Evolutionary conservation across 2,888 invertebrate genomes (phyloP).

Genomic region (Cephus nigrinus): DNA sequence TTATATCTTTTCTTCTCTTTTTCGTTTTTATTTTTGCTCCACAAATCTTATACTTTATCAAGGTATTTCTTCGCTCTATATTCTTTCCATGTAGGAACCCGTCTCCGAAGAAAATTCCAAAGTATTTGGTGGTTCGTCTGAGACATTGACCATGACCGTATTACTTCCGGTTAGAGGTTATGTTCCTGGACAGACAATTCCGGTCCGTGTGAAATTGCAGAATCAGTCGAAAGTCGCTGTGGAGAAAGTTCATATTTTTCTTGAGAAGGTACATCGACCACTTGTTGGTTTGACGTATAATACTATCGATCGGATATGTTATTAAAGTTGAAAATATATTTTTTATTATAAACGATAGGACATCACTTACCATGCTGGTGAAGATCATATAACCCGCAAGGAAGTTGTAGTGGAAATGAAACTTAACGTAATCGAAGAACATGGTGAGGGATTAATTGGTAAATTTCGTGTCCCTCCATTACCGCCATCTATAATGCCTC

Average conservation of each 20-base stretch:
- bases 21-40: neutral
- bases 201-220: constrained; percentile 15
- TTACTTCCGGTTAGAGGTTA: constrained; percentile 17
- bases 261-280: constrained; percentile 10
- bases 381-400: constrained; percentile 12
- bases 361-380: constrained; percentile 3
- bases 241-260: constrained; percentile 16
- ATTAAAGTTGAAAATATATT: neutral
- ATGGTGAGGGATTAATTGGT: constrained; percentile 12
- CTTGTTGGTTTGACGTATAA: neutral
- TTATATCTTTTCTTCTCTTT: neutral
- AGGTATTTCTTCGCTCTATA: neutral
- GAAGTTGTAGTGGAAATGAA: constrained; percentile 18
- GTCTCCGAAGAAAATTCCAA: constrained; percentile 15
- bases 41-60: neutral
- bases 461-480: constrained; percentile 11
- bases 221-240: constrained; percentile 18
- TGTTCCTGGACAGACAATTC: constrained; percentile 18
- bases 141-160: constrained; percentile 15
- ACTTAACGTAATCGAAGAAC: constrained; percentile 14
- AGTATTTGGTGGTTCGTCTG: constrained; percentile 13
- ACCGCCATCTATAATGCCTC: constrained; percentile 14
- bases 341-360: neutral
- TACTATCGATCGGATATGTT: neutral
- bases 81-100: constrained; percentile 1